These are phyloP conservation scores for Coenonympha glycerion DNA, from an alignment of 2,888 invertebrate species.

Conservation along the genomic window DNA sequence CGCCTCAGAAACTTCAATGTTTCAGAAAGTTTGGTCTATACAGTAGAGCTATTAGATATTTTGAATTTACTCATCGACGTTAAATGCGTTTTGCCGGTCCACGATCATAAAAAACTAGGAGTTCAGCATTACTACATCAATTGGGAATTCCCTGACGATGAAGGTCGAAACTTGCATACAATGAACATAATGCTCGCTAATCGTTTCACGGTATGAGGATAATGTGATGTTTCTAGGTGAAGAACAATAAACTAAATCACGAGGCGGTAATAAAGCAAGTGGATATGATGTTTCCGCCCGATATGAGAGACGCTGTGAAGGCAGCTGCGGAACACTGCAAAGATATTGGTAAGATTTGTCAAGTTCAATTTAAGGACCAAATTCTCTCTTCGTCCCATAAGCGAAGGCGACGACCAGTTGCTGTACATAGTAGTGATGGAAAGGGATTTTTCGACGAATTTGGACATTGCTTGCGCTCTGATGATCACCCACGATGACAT, in stretches of 20 bases:
- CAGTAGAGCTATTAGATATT: neutral
- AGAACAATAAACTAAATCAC: slow-evolving; percentile 56
- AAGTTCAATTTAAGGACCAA: neutral
- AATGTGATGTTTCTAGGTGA: slow-evolving; percentile 39
- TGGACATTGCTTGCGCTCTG: no score
- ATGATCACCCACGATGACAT: no score
- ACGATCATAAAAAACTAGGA: no score
- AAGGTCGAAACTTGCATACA: no score
- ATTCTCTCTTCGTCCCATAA: neutral
- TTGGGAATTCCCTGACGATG: no score
- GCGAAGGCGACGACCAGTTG: no score
- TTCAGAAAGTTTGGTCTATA: no score
- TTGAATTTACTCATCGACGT: no score
- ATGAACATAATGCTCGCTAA: neutral
- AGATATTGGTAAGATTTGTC: slow-evolving; percentile 41
- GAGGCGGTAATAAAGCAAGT: slow-evolving; percentile 59
- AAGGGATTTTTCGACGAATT: no score
- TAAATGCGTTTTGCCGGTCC: no score
- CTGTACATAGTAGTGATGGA: no score
- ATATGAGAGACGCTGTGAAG: slow-evolving; percentile 51
- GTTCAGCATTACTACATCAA: no score
- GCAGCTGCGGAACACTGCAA: slow-evolving; percentile 48
- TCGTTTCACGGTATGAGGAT: slow-evolving; percentile 9
- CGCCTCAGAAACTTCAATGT: neutral
- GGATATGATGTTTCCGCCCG: slow-evolving; percentile 57